Conservation (phyloP, 2,888 invertebrate species). For the Mamestra brassicae region DNA sequence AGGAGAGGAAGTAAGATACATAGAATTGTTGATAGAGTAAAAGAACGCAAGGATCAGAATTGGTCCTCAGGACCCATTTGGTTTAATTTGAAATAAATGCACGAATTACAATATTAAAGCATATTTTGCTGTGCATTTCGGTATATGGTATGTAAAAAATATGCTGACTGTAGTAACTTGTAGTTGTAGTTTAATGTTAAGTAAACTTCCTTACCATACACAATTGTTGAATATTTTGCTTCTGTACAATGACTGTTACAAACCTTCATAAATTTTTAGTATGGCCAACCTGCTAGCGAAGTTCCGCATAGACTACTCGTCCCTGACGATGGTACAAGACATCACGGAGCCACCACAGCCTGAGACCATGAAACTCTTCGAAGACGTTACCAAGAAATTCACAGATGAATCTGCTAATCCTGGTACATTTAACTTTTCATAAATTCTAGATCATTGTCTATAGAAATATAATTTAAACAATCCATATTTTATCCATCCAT, state of each 20-base stretch:
- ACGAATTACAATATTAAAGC: too few species aligned
- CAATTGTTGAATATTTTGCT: background rate
- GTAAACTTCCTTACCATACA: background rate
- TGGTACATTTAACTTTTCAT: constrained; percentile 61
- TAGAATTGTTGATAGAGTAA: too few species aligned
- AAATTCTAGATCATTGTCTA: too few species aligned
- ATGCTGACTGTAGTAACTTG: too few species aligned
- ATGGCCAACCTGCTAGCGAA: constrained; percentile 98
- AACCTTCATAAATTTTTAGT: constrained; percentile 86
- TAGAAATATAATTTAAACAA: too few species aligned
- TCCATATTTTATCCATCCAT: too few species aligned
- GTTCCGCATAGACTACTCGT: constrained; percentile 98
- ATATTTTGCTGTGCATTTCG: too few species aligned
- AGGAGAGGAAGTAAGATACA: constrained; percentile 95
- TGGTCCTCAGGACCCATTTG: background rate
- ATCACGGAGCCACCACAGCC: constrained; percentile 95
- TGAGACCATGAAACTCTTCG: constrained; percentile 94
- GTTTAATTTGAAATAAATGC: too few species aligned
- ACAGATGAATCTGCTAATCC: constrained; percentile 82
- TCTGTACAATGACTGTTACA: background rate
- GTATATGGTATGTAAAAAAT: too few species aligned
- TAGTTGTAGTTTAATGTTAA: background rate
- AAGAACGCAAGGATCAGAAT: background rate
- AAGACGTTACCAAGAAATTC: constrained; percentile 93
- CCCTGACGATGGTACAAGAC: constrained; percentile 97